Percentiles rank a stretch among this genome's conserved stretches.
Conservation (phyloP, 2,113 vertebrate genomes). For the Ceyx cyanopectus region DNA sequence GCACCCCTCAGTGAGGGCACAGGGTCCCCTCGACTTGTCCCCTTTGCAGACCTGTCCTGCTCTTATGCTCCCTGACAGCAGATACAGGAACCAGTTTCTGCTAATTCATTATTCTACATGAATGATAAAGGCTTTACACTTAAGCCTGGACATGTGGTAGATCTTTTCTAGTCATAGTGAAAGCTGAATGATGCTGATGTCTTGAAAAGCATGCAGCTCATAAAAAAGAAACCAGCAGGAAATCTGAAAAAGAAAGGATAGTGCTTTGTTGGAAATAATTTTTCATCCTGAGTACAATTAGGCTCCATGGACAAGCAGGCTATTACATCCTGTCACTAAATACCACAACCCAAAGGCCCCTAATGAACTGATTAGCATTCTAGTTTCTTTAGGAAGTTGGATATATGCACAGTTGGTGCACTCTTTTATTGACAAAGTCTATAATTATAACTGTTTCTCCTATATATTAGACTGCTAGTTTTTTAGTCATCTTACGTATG, state of each 20-base stretch:
- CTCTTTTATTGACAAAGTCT: conserved; percentile 78
- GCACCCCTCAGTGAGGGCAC: accelerated
- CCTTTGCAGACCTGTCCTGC: background rate
- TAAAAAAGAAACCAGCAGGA: conserved; percentile 77
- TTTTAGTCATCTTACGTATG: conserved; percentile 64
- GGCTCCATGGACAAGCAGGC: conserved; percentile 66
- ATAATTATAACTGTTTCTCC: conserved; percentile 77
- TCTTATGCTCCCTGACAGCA: background rate
- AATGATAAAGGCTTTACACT: background rate
- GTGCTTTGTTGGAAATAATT: conserved; percentile 72
- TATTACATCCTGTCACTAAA: conserved; percentile 76
- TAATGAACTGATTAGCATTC: conserved; percentile 84
- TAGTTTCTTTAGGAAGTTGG: conserved; percentile 77
- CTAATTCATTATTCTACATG: background rate
- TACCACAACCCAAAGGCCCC: conserved; percentile 76
- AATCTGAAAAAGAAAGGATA: conserved; percentile 72
- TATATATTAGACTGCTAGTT: conserved; percentile 67
- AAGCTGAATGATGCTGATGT: conserved; percentile 68
- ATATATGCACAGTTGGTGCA: conserved; percentile 75
- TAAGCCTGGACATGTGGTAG: background rate
- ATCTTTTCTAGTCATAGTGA: background rate
- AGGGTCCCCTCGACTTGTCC: accelerated
- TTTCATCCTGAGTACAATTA: conserved; percentile 78
- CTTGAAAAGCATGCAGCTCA: conserved; percentile 74
- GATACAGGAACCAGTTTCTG: background rate